These are phyloP conservation scores for Indicator indicator DNA, from an alignment of 2,113 vertebrate genomes.

Conservation along the genomic window DNA sequence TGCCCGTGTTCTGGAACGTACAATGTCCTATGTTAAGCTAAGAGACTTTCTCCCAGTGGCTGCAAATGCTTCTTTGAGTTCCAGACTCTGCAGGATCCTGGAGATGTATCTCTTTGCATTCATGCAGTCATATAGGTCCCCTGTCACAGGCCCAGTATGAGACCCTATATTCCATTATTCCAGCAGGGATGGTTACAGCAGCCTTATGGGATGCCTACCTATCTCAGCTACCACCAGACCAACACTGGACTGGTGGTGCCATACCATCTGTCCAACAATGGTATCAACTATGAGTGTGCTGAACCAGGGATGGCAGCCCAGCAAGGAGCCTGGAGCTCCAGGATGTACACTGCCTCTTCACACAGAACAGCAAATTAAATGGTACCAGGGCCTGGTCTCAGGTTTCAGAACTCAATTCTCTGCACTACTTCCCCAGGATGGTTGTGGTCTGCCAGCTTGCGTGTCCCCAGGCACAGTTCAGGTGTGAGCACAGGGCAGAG, in stretches of 20 bases:
- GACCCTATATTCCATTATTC: not conserved
- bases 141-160: not conserved
- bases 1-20: not conserved
- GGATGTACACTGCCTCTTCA: not conserved
- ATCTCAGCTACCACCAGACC: not conserved
- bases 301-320: not conserved
- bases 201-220: not conserved
- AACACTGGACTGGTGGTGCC: not conserved
- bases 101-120: not conserved
- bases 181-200: not conserved
- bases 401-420: not conserved
- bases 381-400: not conserved
- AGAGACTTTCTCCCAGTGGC: not conserved
- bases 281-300: not conserved
- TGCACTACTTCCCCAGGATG: not conserved
- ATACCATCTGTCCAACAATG: not conserved
- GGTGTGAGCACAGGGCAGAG: not conserved
- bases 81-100: not conserved
- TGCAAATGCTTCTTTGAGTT: not conserved
- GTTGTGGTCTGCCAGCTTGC: not conserved
- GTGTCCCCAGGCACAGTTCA: not conserved
- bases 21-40: not conserved
- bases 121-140: not conserved
- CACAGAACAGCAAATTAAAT: not conserved
- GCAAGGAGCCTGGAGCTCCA: not conserved